A percentile compares a stretch with the other conserved stretches of the same genome.
Evolutionary conservation across 1,140 invertebrate genomes (phyloP).

Genomic region (Megathymus violae): DNA sequence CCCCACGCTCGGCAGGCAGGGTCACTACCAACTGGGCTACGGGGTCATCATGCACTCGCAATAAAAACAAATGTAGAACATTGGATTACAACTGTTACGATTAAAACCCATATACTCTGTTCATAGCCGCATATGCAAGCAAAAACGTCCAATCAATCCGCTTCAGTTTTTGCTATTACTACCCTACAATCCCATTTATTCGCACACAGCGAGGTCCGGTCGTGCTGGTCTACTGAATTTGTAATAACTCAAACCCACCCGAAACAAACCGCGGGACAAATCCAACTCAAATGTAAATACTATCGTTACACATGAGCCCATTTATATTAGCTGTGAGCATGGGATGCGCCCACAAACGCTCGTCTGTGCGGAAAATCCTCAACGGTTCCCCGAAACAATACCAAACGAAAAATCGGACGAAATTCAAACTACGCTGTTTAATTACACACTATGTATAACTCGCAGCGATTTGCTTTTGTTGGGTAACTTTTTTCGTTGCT

Average conservation of each 20-base stretch:
- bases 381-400: constrained; percentile 16
- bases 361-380: constrained; percentile 13
- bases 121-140: neutral
- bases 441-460: constrained; percentile 20
- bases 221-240: constrained; percentile 14
- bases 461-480: constrained; percentile 21
- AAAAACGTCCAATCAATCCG: constrained; percentile 12
- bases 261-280: constrained; percentile 27
- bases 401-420: constrained; percentile 19
- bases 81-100: too few relatives aligned
- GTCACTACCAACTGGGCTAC: too few relatives aligned
- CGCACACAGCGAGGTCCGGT: constrained; percentile 1
- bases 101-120: too few relatives aligned
- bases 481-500: constrained; percentile 18
- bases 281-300: constrained; percentile 27
- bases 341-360: constrained; percentile 12
- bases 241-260: constrained; percentile 24
- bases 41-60: too few relatives aligned
- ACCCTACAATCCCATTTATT: constrained; percentile 7
- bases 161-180: constrained; percentile 12
- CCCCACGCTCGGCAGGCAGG: too few relatives aligned
- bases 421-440: constrained; percentile 22
- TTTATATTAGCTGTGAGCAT: constrained; percentile 30
- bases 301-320: constrained; percentile 26
- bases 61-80: too few relatives aligned